Evolutionary conservation across 2,888 invertebrate species (phyloP), one percentile per base, ranked within the genome.

Genomic region (Ennomos quercinarius): DNA sequence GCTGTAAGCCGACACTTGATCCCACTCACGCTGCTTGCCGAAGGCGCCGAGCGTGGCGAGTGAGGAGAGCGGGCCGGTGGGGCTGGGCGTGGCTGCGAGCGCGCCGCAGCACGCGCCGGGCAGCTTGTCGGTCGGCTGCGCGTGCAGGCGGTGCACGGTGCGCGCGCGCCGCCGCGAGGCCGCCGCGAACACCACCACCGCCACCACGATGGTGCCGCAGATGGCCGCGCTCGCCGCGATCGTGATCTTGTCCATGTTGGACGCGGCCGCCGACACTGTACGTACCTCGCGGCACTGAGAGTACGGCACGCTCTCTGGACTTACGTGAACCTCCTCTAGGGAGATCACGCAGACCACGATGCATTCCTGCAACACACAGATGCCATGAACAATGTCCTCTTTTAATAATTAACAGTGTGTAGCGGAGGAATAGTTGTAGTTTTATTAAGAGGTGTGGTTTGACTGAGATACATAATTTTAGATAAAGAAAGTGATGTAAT

Each of bases 191-290:
- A 98, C 95, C 70, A 98, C 95, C 57, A 98, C 97, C 0, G 98
- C 98, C 45, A 98, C 95, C 60, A 98, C 96, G 73, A 98, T 97
- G 42, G 98, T 98, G 42, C 97, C 97, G 85, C 98, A 98, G 79
- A 98, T 98, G 57, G 98, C 98, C 13, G 98, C 98, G 78, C 97
- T 97, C 4, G 98, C 98, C 27, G 97, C 98, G 77, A 98, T 98
- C 52, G 98, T 98, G 78, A 98, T 97, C 87, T 98, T 98, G 91
- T 98, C 98, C 97, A 98, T 97, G 89, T 97, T 97, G 56, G 97
- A 96, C 52, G 97, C 95, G 46, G 96, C 95, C 12, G 97, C 95
- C 47, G 96, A 95, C 47, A 96, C 96, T 2, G 97, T 98, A 64
- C 98, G 95, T 57, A 98, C 96, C 90, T 98, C 98, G 53, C 97